Conservation (phyloP, 2,113 vertebrate species). For the Chaenocephalus aceratus region DNA sequence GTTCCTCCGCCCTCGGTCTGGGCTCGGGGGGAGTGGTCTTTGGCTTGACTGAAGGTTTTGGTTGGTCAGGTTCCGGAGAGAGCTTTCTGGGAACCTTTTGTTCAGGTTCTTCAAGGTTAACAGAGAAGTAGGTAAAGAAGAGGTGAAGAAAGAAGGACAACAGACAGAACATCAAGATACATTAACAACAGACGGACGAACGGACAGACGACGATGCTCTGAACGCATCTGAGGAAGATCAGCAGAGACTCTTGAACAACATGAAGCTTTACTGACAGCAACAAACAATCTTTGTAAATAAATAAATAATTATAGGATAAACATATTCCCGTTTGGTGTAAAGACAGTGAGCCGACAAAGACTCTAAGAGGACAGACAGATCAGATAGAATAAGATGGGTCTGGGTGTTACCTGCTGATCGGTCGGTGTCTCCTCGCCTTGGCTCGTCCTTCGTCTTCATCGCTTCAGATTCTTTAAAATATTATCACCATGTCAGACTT, state of each 20-base stretch:
- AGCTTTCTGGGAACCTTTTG: constrained; percentile 30
- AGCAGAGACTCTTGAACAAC: constrained; percentile 9
- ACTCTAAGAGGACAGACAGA: background rate
- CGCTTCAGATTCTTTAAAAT: constrained; percentile 79
- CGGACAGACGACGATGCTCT: constrained; percentile 20
- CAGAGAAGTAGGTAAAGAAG: constrained; percentile 53
- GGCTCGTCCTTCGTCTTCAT: constrained; percentile 66
- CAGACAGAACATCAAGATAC: constrained; percentile 9
- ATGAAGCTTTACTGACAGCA: background rate
- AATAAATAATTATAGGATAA: no score
- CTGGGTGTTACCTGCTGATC: no score
- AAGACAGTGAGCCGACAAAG: constrained; percentile 31
- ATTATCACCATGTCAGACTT: constrained; percentile 51
- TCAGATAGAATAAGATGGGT: no score
- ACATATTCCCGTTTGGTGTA: background rate
- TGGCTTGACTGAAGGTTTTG: constrained; percentile 25
- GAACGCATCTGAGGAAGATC: background rate
- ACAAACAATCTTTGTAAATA: background rate
- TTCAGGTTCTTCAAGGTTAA: constrained; percentile 66
- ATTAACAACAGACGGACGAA: background rate
- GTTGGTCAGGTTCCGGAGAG: constrained; percentile 27
- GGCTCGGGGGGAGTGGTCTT: constrained; percentile 40
- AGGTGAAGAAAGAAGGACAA: constrained; percentile 7
- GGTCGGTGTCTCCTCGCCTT: no score
- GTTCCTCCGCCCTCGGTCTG: background rate